Evolutionary conservation across 1,140 invertebrate genomes (phyloP).

Genomic region (Drosophila neocordata): DNA sequence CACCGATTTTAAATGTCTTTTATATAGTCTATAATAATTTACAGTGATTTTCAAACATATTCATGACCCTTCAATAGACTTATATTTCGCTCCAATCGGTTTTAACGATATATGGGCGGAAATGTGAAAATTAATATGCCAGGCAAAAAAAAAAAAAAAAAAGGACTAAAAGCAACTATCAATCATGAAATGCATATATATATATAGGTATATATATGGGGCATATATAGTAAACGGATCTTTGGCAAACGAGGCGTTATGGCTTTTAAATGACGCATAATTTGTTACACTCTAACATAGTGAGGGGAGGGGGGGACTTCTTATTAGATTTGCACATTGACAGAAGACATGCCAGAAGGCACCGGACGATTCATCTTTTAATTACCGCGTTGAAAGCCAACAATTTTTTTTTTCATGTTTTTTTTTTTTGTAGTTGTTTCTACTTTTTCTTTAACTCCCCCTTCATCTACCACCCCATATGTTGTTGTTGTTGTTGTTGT

Average conservation of each 20-base stretch:
- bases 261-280: conserved; percentile 78
- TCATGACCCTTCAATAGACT: background rate
- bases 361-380: conserved; percentile 81
- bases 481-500: background rate
- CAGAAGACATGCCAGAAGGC: conserved; percentile 16
- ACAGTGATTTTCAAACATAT: background rate
- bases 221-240: conserved; percentile 22
- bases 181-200: conserved; percentile 62
- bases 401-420: conserved; percentile 46
- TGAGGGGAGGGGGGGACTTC: conserved; percentile 2
- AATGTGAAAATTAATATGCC: conserved; percentile 7
- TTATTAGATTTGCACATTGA: conserved; percentile 62
- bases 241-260: conserved; percentile 75
- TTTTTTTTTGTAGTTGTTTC: conserved; percentile 32
- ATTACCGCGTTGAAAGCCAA: conserved; percentile 81
- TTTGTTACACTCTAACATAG: conserved; percentile 53
- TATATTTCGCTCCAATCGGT: no score
- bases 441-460: background rate
- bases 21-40: background rate
- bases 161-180: conserved; percentile 71
- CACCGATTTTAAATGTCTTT: no score
- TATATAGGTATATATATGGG: conserved; percentile 16
- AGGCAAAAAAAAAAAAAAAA: no score
- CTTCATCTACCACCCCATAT: no score
- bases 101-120: background rate